Percentiles rank a stretch among this genome's conserved stretches.
These are phyloP conservation scores for Orthosia incerta DNA, from an alignment of 2,888 invertebrate genomes.

Conservation along the genomic window DNA sequence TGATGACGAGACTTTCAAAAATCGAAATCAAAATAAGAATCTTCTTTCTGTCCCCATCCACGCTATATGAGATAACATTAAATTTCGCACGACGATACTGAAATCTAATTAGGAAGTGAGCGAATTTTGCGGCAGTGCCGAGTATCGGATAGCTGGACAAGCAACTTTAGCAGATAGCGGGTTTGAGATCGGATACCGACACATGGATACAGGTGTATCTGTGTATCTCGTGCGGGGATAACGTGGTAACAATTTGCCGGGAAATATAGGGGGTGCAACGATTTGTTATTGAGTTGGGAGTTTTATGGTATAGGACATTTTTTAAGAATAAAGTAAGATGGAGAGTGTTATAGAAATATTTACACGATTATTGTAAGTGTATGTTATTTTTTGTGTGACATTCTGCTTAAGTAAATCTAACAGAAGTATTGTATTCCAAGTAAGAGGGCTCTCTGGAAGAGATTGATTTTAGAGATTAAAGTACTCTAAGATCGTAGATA, in stretches of 20 bases:
- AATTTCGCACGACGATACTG: conserved; percentile 33
- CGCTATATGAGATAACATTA: conserved; percentile 26
- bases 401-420: no score
- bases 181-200: conserved; percentile 26
- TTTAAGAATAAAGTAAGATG: no score
- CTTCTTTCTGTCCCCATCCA: background rate
- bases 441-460: no score
- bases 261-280: background rate
- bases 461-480: no score
- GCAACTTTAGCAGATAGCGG: conserved; percentile 32
- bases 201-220: conserved; percentile 10
- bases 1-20: no score
- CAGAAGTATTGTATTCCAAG: no score
- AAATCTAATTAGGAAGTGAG: conserved; percentile 54
- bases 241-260: conserved; percentile 9
- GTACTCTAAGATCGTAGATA: no score
- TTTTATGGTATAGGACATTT: background rate
- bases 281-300: background rate
- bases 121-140: conserved; percentile 16
- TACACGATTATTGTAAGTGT: no score
- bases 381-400: no score
- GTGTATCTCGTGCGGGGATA: background rate
- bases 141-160: conserved; percentile 5
- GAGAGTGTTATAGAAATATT: no score
- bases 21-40: no score